Conservation (phyloP, 37 sponge, comb jelly and placozoan genomes). For the Geodia barretti region DNA sequence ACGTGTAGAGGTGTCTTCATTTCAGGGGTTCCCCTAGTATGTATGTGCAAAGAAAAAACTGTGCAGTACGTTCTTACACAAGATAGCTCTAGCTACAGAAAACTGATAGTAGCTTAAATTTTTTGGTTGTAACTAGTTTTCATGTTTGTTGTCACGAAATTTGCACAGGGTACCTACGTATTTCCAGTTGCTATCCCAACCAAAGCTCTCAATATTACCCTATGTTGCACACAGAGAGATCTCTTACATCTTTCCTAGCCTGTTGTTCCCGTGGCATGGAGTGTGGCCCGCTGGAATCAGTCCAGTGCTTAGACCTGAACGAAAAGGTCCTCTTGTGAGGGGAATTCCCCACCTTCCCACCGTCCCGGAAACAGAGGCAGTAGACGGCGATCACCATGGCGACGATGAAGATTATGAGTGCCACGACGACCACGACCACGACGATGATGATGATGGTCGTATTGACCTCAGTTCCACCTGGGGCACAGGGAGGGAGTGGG, state of each 20-base stretch:
- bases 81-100: too few relatives aligned
- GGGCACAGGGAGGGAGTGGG: conserved; percentile 2
- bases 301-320: neutral
- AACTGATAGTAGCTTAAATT: too few relatives aligned
- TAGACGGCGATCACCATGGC: conserved; percentile 2
- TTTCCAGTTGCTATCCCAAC: too few relatives aligned
- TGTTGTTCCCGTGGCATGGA: neutral
- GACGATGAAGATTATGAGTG: conserved; percentile 16
- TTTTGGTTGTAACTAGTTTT: too few relatives aligned
- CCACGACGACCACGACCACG: neutral
- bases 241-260: neutral
- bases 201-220: too few relatives aligned
- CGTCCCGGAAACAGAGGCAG: conserved; percentile 1
- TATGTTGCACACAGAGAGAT: too few relatives aligned
- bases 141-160: too few relatives aligned
- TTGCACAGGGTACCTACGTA: too few relatives aligned
- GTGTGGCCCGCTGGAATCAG: neutral
- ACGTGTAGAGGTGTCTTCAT: too few relatives aligned
- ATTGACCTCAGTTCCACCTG: conserved; percentile 3
- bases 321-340: neutral
- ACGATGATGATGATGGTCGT: conserved; percentile 14
- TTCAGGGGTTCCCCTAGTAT: too few relatives aligned
- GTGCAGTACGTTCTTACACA: too few relatives aligned
- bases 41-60: too few relatives aligned
- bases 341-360: neutral